phyloP scores from a whole-genome alignment of 1,140 invertebrate genomes.

The Heterodera schachtii region DNA sequence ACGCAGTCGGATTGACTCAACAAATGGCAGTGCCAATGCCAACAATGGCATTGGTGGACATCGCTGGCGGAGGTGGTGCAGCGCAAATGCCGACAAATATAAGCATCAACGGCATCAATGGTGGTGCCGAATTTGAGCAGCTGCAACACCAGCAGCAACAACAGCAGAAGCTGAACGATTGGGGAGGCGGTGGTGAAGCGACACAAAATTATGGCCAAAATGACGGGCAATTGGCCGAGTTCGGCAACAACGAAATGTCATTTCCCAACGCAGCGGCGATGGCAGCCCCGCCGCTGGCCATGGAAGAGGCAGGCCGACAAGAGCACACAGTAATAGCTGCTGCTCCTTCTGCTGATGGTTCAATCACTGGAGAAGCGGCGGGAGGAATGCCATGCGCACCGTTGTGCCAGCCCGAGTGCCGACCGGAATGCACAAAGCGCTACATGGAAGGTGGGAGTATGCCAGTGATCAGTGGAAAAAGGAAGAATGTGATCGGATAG shows the following conservation, averaged over 20 bases:
- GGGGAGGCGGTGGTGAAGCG: background rate
- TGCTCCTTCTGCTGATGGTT: background rate
- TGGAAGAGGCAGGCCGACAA: background rate
- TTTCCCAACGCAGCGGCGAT: background rate
- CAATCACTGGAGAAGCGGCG: background rate
- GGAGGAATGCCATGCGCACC: slow-evolving; percentile 18
- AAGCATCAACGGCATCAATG: background rate
- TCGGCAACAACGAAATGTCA: background rate
- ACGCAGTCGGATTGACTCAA: background rate
- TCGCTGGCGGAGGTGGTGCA: background rate
- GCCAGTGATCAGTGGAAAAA: too few species aligned
- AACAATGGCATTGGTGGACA: background rate
- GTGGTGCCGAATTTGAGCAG: background rate
- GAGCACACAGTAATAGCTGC: background rate
- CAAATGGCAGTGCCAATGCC: slow-evolving; percentile 7
- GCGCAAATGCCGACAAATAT: background rate
- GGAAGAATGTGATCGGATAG: too few species aligned
- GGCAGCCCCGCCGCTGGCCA: background rate
- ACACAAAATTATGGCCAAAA: background rate
- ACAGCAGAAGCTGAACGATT: slow-evolving; percentile 8
- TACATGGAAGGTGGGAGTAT: slow-evolving; percentile 13
- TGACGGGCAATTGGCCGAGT: background rate
- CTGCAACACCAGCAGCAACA: background rate
- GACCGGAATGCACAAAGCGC: slow-evolving; percentile 8
- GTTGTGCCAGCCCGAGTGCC: slow-evolving; percentile 26